These are phyloP conservation scores for Spilosoma lubricipeda DNA, from an alignment of 2,888 invertebrate genomes.

Conservation along the genomic window DNA sequence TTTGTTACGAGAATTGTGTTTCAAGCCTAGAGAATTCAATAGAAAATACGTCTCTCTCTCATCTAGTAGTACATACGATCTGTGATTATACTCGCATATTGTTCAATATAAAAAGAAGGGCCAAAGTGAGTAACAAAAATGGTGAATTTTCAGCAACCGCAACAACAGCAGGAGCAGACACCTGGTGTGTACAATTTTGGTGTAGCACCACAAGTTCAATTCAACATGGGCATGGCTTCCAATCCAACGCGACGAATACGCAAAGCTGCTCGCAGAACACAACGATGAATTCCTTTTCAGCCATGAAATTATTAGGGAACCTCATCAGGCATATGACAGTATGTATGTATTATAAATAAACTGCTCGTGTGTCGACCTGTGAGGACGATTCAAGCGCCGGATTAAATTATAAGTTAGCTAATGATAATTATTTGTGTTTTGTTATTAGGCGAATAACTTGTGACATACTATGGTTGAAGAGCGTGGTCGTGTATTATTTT, in stretches of 20 bases:
- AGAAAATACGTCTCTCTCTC: too few species aligned
- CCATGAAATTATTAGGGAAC: background rate
- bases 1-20: too few species aligned
- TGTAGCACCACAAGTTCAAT: slow-evolving; percentile 61
- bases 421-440: slow-evolving; percentile 26
- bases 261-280: slow-evolving; percentile 73
- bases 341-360: slow-evolving; percentile 38
- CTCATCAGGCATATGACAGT: slow-evolving; percentile 19
- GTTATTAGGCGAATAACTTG: slow-evolving; percentile 24
- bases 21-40: too few species aligned
- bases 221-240: slow-evolving; percentile 70
- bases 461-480: slow-evolving; percentile 25
- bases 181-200: slow-evolving; percentile 67
- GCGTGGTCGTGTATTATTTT: slow-evolving; percentile 42
- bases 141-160: slow-evolving; percentile 30
- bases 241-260: slow-evolving; percentile 64
- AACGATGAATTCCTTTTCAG: slow-evolving; percentile 59
- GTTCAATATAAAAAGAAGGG: background rate
- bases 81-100: background rate
- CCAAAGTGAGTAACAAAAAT: background rate
- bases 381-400: slow-evolving; percentile 27
- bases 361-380: slow-evolving; percentile 27
- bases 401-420: slow-evolving; percentile 45
- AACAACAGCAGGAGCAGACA: slow-evolving; percentile 50
- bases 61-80: background rate